phyloP scores from a whole-genome alignment of 2,888 invertebrate species.

The Sesia bembeciformis region DNA sequence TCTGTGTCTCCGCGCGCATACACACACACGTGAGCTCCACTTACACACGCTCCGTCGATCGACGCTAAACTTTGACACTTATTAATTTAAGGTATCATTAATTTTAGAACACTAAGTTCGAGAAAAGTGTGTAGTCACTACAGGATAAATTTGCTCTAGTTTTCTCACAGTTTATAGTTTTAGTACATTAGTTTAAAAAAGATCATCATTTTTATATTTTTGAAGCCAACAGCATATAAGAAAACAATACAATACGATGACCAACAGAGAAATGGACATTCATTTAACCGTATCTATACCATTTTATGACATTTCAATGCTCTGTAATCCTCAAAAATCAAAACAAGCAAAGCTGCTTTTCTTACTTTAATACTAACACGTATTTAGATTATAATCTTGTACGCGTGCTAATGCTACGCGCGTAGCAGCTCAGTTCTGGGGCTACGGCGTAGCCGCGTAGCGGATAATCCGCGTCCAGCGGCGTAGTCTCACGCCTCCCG shows the following conservation, averaged over 20 bases:
- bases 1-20: conserved; percentile 59
- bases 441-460: conserved; percentile 62
- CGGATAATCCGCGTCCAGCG: conserved; percentile 59
- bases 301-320: too few relatives aligned
- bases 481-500: conserved; percentile 56
- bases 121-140: too few relatives aligned
- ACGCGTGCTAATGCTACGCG: conserved; percentile 28
- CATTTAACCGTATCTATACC: too few relatives aligned
- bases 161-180: too few relatives aligned
- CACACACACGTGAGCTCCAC: conserved; percentile 18
- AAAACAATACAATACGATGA: too few relatives aligned
- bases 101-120: conserved; percentile 32
- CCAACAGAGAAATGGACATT: too few relatives aligned
- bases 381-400: background rate
- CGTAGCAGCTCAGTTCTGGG: conserved; percentile 32
- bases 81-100: conserved; percentile 67
- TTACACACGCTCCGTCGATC: conserved; percentile 21
- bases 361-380: background rate
- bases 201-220: too few relatives aligned
- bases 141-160: too few relatives aligned
- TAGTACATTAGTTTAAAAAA: too few relatives aligned
- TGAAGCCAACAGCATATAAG: too few relatives aligned
- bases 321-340: too few relatives aligned
- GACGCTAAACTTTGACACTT: conserved; percentile 62
- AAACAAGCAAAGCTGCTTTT: background rate